A percentile compares a stretch with the other conserved stretches of the same genome.
These are phyloP conservation scores for Phylloscopus trochiloides DNA, from an alignment of 2,113 vertebrate genomes.

Conservation along the genomic window DNA sequence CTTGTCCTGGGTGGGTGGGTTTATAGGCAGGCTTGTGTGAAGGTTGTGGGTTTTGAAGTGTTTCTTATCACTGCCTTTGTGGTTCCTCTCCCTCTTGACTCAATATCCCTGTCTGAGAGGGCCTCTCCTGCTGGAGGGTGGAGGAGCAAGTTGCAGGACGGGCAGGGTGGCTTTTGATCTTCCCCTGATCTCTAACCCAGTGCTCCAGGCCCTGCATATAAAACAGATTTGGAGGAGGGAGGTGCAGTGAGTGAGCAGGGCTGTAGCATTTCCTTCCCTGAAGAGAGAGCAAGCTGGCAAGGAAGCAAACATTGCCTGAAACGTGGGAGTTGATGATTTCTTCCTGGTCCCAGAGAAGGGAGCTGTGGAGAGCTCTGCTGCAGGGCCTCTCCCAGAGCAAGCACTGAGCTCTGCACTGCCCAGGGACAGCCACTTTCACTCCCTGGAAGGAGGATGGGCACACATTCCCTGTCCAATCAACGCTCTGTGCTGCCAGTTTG, in stretches of 20 bases:
- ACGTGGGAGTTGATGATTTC: background rate
- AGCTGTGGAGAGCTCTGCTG: background rate
- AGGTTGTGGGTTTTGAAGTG: background rate
- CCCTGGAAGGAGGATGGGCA: background rate
- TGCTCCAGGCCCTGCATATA: background rate
- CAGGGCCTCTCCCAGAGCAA: background rate
- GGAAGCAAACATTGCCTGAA: background rate
- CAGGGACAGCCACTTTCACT: background rate
- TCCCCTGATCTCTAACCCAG: constrained; percentile 50
- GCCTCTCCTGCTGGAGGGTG: constrained; percentile 15
- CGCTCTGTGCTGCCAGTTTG: background rate
- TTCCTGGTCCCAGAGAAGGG: background rate
- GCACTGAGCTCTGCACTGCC: background rate
- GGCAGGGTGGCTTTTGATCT: constrained; percentile 16
- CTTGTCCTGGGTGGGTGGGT: background rate
- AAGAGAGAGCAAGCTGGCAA: constrained; percentile 10
- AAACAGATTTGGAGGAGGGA: background rate
- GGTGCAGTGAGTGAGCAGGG: background rate
- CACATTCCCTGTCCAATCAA: background rate
- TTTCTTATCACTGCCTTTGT: background rate
- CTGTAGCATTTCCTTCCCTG: background rate
- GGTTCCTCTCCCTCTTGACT: background rate
- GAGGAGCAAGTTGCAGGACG: background rate
- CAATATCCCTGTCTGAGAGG: background rate
- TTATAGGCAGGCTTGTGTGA: background rate